Percentiles rank a stretch among this genome's conserved stretches.
phyloP scores from a whole-genome alignment of 2,113 vertebrate genomes.

The Garra rufa region DNA sequence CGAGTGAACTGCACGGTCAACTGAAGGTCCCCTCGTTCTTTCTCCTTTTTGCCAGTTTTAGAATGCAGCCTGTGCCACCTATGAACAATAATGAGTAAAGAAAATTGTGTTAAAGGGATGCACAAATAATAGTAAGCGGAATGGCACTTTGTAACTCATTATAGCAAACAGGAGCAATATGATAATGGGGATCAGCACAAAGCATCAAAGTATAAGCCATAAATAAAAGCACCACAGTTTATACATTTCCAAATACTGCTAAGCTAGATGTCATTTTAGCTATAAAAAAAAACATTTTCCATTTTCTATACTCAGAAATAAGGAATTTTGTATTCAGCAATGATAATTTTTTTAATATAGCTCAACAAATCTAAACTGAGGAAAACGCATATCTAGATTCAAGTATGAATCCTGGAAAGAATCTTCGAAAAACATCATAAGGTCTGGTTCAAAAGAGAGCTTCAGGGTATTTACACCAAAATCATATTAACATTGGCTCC shows the following conservation, averaged over 20 bases:
- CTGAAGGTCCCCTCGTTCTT: constrained; percentile 93
- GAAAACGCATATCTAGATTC: background rate
- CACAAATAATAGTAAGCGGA: background rate
- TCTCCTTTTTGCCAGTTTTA: constrained; percentile 94
- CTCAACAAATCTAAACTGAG: background rate
- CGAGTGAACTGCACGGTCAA: constrained; percentile 89
- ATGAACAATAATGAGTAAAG: constrained; percentile 22
- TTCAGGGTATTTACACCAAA: background rate
- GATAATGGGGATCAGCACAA: background rate
- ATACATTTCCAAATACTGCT: background rate
- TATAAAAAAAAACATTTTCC: background rate
- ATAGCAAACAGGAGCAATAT: background rate
- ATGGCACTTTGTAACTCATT: background rate
- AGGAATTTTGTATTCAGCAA: background rate
- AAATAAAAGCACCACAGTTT: background rate
- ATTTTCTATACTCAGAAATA: background rate
- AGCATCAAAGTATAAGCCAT: background rate
- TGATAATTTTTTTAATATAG: background rate
- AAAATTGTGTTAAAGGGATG: background rate
- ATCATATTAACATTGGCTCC: background rate
- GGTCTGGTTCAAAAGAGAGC: background rate
- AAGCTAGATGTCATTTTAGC: background rate
- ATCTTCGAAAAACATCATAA: background rate
- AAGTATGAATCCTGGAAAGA: background rate
- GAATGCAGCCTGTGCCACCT: constrained; percentile 96